phyloP scores from a whole-genome alignment of 1,140 invertebrate species.

The Nymphalis io region DNA sequence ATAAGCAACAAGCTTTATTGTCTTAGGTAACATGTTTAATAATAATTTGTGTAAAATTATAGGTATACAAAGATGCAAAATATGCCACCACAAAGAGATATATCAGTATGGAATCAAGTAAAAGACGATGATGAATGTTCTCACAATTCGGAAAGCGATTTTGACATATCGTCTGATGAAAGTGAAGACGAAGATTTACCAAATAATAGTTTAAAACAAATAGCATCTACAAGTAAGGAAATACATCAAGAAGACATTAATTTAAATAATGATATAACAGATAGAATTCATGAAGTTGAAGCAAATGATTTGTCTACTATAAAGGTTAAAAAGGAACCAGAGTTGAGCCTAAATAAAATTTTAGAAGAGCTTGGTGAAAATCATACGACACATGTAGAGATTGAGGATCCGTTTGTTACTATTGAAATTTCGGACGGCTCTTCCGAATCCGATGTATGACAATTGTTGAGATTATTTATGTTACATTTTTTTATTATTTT shows the following conservation, averaged over 20 bases:
- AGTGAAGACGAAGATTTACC: not conserved
- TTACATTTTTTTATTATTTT: no score
- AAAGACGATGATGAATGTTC: conserved; percentile 6
- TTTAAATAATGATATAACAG: conserved; percentile 2
- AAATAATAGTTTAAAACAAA: not conserved
- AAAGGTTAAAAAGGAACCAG: conserved; percentile 40
- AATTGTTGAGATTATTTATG: no score
- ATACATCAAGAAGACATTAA: conserved; percentile 5
- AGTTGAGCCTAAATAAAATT: conserved; percentile 36
- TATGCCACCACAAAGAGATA: not conserved
- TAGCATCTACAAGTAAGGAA: not conserved
- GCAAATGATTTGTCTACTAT: conserved; percentile 3
- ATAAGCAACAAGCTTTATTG: conserved; percentile 1
- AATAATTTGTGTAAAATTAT: conserved; percentile 9
- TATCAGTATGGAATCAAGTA: not conserved
- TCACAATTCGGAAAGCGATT: not conserved
- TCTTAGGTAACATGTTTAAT: no score
- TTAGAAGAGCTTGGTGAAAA: conserved; percentile 45
- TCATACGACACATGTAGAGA: conserved; percentile 42
- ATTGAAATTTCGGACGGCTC: conserved; percentile 54
- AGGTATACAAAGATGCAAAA: conserved; percentile 38
- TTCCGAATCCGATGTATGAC: conserved; percentile 30
- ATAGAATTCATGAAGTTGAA: not conserved
- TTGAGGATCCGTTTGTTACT: conserved; percentile 53
- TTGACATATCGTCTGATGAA: not conserved